phyloP scores from a whole-genome alignment of 2,888 invertebrate genomes.

The Lagria hirta region DNA sequence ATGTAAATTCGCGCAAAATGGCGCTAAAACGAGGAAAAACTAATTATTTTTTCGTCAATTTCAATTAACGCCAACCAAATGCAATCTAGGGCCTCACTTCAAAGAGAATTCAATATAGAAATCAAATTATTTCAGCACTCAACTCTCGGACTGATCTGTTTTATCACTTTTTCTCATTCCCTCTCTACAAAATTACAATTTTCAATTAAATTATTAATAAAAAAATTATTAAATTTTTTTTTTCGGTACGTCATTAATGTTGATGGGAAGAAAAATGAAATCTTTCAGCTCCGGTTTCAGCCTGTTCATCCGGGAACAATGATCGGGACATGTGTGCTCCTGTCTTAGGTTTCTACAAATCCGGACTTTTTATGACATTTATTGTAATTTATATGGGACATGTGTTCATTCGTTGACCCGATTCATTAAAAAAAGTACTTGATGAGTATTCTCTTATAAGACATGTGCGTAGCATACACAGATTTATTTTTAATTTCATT shows the following conservation, averaged over 20 bases:
- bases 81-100: constrained; percentile 48
- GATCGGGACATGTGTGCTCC: constrained; percentile 36
- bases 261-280: constrained; percentile 38
- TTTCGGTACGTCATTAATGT: no score
- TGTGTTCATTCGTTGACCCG: constrained; percentile 30
- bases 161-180: constrained; percentile 44
- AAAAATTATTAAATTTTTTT: constrained; percentile 30
- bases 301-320: constrained; percentile 40
- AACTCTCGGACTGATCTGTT: constrained; percentile 45
- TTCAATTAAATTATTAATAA: no score
- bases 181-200: constrained; percentile 14
- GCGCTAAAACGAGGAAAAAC: constrained; percentile 44
- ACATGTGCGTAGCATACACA: constrained; percentile 27
- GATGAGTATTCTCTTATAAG: constrained; percentile 10
- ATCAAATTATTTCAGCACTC: constrained; percentile 51
- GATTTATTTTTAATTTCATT: constrained; percentile 27
- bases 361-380: constrained; percentile 31
- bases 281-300: constrained; percentile 29
- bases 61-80: constrained; percentile 51
- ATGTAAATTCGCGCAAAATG: no score
- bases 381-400: constrained; percentile 34
- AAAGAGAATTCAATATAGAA: constrained; percentile 53
- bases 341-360: constrained; percentile 31
- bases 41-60: constrained; percentile 55
- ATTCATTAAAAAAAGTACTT: constrained; percentile 18